Conservation (phyloP, 2,113 vertebrate species). For the Mus musculus region GRCm39 chr10:71670001-71670500, state of each 20-base stretch:
- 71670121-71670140: neutral
- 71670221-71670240: neutral
- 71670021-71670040: neutral
- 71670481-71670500: neutral
- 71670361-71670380: neutral
- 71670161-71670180: constrained; percentile 24
- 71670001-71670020: neutral
- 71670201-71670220: neutral
- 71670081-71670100: neutral
- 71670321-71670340: neutral
- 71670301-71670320: neutral
- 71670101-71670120: neutral
- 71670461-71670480: neutral
- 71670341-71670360: neutral
- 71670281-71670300: neutral
- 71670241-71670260: neutral
- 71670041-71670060: neutral
- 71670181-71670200: neutral
- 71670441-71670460: neutral
- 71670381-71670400: neutral
- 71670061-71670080: neutral
- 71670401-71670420: neutral
- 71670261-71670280: neutral
- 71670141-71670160: neutral
- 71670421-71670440: neutral